Conservation (phyloP, 1,140 invertebrate species). For the Pogonomyrmex barbatus region DNA sequence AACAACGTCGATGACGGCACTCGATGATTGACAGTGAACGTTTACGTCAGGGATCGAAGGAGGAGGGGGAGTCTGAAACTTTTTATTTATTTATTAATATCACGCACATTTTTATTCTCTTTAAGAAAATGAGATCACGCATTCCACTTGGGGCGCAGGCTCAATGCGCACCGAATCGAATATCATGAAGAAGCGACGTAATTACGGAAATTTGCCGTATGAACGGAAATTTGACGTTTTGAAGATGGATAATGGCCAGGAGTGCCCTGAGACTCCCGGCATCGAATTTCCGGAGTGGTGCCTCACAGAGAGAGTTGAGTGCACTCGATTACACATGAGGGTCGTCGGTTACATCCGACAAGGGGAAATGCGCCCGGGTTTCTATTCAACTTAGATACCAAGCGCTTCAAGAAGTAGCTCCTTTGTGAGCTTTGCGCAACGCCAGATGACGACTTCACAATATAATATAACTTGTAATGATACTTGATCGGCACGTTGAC, state of each 20-base stretch:
- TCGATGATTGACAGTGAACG: not conserved
- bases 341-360: constrained; percentile 51
- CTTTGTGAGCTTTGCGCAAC: constrained; percentile 37
- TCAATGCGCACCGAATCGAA: not conserved
- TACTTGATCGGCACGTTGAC: not conserved
- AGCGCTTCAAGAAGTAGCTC: constrained; percentile 39
- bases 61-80: too few species aligned
- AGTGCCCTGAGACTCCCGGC: not conserved
- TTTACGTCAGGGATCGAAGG: not conserved
- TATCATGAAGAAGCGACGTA: not conserved
- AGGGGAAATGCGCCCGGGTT: constrained; percentile 54
- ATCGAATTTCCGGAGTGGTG: constrained; percentile 48
- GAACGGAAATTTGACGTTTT: constrained; percentile 14
- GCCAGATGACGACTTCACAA: not conserved
- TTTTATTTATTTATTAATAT: too few species aligned
- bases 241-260: not conserved
- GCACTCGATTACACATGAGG: constrained; percentile 60
- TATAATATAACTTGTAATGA: not conserved
- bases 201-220: constrained; percentile 4
- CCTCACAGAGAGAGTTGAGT: constrained; percentile 45
- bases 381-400: constrained; percentile 55
- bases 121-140: not conserved
- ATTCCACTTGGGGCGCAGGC: not conserved
- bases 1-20: not conserved
- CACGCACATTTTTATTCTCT: not conserved